These are phyloP conservation scores for Ophonus ardosiacus DNA, from an alignment of 2,888 invertebrate species.

Conservation along the genomic window DNA sequence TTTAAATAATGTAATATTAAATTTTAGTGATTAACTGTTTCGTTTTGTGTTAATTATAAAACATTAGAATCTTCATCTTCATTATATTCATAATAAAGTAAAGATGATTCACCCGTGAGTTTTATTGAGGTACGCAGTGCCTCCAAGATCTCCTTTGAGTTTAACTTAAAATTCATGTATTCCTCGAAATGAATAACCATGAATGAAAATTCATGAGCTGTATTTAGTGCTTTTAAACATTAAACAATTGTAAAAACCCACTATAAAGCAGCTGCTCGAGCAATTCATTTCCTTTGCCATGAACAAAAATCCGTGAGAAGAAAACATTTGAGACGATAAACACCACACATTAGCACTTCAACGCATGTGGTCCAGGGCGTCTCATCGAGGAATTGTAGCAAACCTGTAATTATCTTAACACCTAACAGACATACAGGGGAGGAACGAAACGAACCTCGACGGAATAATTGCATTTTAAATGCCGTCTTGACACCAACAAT, in stretches of 20 bases:
- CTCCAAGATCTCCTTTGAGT: not conserved
- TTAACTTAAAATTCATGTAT: constrained; percentile 33
- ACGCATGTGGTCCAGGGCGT: constrained; percentile 55
- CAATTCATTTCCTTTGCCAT: constrained; percentile 19
- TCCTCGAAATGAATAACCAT: constrained; percentile 27
- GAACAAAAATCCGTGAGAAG: constrained; percentile 40
- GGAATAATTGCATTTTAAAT: constrained; percentile 59
- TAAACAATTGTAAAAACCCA: constrained; percentile 32
- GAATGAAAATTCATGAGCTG: constrained; percentile 29
- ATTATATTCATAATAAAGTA: not conserved
- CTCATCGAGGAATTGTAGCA: constrained; percentile 56
- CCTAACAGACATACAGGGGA: constrained; percentile 29
- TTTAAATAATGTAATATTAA: not conserved
- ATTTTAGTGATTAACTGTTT: not conserved
- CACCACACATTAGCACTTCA: constrained; percentile 53
- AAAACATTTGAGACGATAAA: constrained; percentile 43
- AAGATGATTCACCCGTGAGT: not conserved
- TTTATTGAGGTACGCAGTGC: not conserved
- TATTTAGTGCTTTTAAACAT: not conserved
- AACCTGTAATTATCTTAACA: constrained; percentile 62
- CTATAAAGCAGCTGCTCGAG: constrained; percentile 8
- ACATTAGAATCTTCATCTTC: not conserved
- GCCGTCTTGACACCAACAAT: constrained; percentile 51
- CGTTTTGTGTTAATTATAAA: not conserved
- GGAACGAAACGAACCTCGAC: not conserved